Base-by-base conservation (phyloP, 2,797 vertebrate species). In the Coilia nasus region DNA sequence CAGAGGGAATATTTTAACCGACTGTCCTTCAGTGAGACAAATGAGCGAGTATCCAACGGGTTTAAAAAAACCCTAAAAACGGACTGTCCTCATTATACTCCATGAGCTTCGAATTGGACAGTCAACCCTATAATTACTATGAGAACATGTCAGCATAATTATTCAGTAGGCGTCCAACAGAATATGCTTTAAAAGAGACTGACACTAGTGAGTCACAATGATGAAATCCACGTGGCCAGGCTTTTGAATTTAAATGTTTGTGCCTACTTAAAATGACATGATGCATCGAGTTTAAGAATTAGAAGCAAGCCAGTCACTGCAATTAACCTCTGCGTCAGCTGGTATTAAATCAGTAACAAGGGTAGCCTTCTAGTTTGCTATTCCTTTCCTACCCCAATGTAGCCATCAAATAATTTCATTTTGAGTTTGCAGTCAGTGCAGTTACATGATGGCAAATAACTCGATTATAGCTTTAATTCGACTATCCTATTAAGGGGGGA, bases 401-500 rank as follows among this genome's bases (percentile, higher is more conserved):
- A n/a, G 46, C n/a, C 84, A 75, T 41, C 47, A 4, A 6, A 71
- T 90, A 90, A 88, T 88, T 83, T 90, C 89, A 91, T 88, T 90
- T n/a, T 59, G 85, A 86, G 90, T 93, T 92, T 90, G 83, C 14
- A 64, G n/a, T 59, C 15, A 84, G 35, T 25, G 28, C 14, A n/a
- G n/a, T n/a, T n/a, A n/a, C n/a, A n/a, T n/a, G n/a, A n/a, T n/a
- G n/a, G n/a, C n/a, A n/a, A n/a, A n/a, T n/a, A n/a, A n/a, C n/a
- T n/a, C n/a, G n/a, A n/a, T n/a, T n/a, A n/a, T n/a, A n/a, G n/a
- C n/a, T n/a, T n/a, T n/a, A n/a, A n/a, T n/a, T n/a, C n/a, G n/a
- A n/a, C n/a, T n/a, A n/a, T n/a, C n/a, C n/a, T n/a, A n/a, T n/a
- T n/a, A 57, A n/a, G 47, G 81, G 11, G 21, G 71, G 28, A 35